A percentile compares a stretch with the other conserved stretches of the same genome.
Evolutionary conservation across 2,113 vertebrate genomes (phyloP).

Genomic region (Oncorhynchus nerka): DNA sequence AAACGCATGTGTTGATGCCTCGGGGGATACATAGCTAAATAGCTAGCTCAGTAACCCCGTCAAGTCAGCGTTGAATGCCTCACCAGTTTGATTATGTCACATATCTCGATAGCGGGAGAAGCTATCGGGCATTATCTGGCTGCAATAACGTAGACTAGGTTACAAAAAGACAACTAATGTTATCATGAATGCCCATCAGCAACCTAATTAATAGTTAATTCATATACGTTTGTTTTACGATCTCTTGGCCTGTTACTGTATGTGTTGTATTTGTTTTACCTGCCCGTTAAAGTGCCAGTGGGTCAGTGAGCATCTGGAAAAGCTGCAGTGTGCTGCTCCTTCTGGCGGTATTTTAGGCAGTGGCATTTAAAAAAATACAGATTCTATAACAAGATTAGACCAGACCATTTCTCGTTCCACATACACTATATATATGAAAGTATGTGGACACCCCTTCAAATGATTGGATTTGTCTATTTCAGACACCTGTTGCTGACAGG

Average conservation of each 20-base stretch:
- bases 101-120: too few relatives aligned
- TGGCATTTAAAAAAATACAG: too few relatives aligned
- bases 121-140: too few relatives aligned
- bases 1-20: constrained; percentile 10
- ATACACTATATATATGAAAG: too few relatives aligned
- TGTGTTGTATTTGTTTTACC: too few relatives aligned
- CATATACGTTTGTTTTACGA: neutral
- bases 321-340: neutral
- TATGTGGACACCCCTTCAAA: too few relatives aligned
- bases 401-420: too few relatives aligned
- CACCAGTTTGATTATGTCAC: neutral
- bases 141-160: neutral
- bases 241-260: neutral
- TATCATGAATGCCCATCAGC: too few relatives aligned
- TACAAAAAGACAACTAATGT: neutral
- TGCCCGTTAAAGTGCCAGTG: neutral
- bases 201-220: neutral
- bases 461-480: too few relatives aligned
- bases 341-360: too few relatives aligned
- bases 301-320: neutral
- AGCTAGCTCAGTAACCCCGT: neutral
- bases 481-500: too few relatives aligned
- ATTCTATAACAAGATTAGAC: too few relatives aligned
- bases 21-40: neutral
- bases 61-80: neutral